Evolutionary conservation across 2,797 vertebrate genomes (phyloP), one percentile per base, ranked within the genome.

Genomic region (Phataginus tetradactyla): DNA sequence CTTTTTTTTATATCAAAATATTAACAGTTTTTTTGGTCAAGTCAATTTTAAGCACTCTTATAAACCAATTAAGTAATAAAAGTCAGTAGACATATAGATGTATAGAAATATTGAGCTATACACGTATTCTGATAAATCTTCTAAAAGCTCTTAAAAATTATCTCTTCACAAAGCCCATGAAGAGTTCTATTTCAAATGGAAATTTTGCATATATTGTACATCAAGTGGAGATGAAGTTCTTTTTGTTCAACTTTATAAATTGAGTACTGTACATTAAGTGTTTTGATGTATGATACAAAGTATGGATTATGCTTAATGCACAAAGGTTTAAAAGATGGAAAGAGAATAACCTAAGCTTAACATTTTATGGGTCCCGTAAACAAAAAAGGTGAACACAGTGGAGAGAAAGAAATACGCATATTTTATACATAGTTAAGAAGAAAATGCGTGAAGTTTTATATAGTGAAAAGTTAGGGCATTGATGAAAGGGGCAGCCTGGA

Each of bases 221-320:
- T 89, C 29, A 91, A 55, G 6, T 49, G 45, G 9, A 91, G 12
- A 74, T 39, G 64, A 87, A 25, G 27, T 32, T 74, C 27, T 45
- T 95, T 91, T 85, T 83, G 45, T 51, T 78, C 34, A 90, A 34
- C 25, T 93, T 15, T 85, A 15, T 77, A 53, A 69, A 86, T 53
- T 68, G 39, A 59, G 15, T 49, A 23, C n/a, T 69, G 5, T 61
- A 34, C 32, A 86, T 89, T 91, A 90, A 93, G 86, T 92, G 53
- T 96, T 95, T 91, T 92, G 42, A 91, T 86, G 13, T 74, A 59
- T 7, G 10, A 77, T 79, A 77, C 37, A 72, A 81, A 88, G n/a
- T 92, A 75, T 57, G 53, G 21, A n/a, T 63, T 69, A 34, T 11
- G 14, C 10, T 61, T 79, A 94, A 63, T 61, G 25, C 4, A 81